Evolutionary conservation across 2,888 invertebrate genomes (phyloP), one percentile per base, ranked within the genome.

Genomic region (Leucozona laternaria): DNA sequence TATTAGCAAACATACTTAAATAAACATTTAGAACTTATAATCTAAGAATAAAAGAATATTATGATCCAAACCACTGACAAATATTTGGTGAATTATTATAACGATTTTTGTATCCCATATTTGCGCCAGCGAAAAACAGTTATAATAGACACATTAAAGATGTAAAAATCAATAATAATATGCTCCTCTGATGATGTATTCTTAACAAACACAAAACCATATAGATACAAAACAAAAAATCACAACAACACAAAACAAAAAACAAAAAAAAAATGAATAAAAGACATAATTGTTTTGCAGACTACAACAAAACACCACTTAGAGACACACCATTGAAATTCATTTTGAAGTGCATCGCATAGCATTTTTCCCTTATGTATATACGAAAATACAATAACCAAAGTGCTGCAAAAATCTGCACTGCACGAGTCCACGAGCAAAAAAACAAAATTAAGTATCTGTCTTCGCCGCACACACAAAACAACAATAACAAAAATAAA

Each of bases 321-420:
- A 66, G 58, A 83, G 34, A 57, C 79, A 73, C 60, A 70, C 55
- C 68, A 79, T 79, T 76, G 66, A 62, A 75, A 71, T 75, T 83
- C 22, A 43, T 31, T 84, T 76, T 72, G 68, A 80, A 80, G 81
- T 85, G 77, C 77, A 85, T 81, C 73, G 72, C 81, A 85, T 81
- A 43, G 81, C 68, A 77, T 85, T 85, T 68, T 80, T 77, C 55
- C 71, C 71, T 71, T 45, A 43, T 8, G 22, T 25, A 43, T 8
- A 15, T 25, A 22, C 5, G 17, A 20, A 31, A 15, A 43, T 84
- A 70, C 57, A 75, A 64, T 71, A 71, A 55, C 48, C 70, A 40
- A 73, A 40, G 73, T 66, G 50, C 57, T 75, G 17, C 43, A 62
- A 40, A 62, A 31, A 34, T 66, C 48, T 72, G 71, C 58, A 72